These are phyloP conservation scores for Verasper variegatus DNA, from an alignment of 2,113 vertebrate genomes.

Conservation along the genomic window DNA sequence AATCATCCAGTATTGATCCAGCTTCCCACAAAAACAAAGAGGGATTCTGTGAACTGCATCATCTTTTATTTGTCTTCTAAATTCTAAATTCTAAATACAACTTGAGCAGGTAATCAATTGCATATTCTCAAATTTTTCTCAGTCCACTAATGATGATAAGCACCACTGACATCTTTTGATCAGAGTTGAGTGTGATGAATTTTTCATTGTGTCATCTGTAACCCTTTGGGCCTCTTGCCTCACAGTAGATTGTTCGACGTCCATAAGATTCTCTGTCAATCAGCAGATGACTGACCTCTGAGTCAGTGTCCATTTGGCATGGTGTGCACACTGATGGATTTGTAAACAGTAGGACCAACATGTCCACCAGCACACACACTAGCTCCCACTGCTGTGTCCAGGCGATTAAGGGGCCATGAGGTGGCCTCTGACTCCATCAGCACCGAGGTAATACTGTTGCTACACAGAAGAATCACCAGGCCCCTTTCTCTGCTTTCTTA, in stretches of 20 bases:
- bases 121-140: neutral
- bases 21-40: too few relatives aligned
- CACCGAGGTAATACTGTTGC: slow-evolving; percentile 80
- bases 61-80: too few relatives aligned
- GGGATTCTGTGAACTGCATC: too few relatives aligned
- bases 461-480: slow-evolving; percentile 60
- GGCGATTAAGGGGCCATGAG: slow-evolving; percentile 68
- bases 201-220: slow-evolving; percentile 43
- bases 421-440: slow-evolving; percentile 80
- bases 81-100: neutral
- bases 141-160: slow-evolving; percentile 32
- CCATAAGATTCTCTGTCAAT: slow-evolving; percentile 59
- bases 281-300: slow-evolving; percentile 65
- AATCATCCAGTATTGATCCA: too few relatives aligned
- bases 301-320: slow-evolving; percentile 81
- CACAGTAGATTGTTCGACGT: slow-evolving; percentile 40
- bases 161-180: slow-evolving; percentile 13
- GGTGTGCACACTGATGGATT: slow-evolving; percentile 75
- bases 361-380: slow-evolving; percentile 44
- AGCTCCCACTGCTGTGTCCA: slow-evolving; percentile 57
- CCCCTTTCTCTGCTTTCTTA: slow-evolving; percentile 76
- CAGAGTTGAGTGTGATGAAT: slow-evolving; percentile 20
- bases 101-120: neutral
- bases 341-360: slow-evolving; percentile 80
- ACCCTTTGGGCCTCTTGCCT: slow-evolving; percentile 34